Evolutionary conservation across 2,113 vertebrate species (phyloP).

Genomic region (Lonchura striata): DNA sequence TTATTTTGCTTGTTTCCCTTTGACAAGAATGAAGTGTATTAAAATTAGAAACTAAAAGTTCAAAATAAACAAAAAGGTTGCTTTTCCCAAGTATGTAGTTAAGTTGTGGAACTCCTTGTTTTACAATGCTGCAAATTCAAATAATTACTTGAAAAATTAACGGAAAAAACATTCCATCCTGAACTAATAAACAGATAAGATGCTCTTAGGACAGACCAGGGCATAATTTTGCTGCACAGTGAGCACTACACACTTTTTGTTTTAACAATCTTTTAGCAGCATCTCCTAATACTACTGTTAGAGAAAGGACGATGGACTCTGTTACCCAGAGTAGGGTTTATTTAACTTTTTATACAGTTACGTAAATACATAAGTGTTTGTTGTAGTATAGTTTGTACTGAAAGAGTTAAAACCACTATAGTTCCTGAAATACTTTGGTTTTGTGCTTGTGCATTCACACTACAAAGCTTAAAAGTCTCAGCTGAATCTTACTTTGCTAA

Average conservation of each 20-base stretch:
- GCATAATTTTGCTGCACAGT: neutral
- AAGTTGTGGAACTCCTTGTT: neutral
- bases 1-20: neutral
- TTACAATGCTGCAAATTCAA: neutral
- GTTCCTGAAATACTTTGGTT: neutral
- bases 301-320: neutral
- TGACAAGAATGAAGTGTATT: neutral
- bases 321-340: neutral
- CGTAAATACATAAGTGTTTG: neutral
- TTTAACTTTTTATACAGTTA: neutral
- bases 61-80: neutral
- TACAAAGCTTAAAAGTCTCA: neutral
- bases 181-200: neutral
- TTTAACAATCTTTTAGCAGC: neutral
- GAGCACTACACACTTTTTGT: neutral
- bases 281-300: neutral
- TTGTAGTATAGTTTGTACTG: neutral
- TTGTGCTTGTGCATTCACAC: neutral
- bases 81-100: neutral
- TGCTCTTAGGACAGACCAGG: neutral
- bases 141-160: neutral
- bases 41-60: neutral
- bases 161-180: neutral
- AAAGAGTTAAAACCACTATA: neutral
- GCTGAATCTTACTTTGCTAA: neutral